Base-by-base conservation (phyloP, 2,888 invertebrate genomes). In the Rotaria socialis region DNA sequence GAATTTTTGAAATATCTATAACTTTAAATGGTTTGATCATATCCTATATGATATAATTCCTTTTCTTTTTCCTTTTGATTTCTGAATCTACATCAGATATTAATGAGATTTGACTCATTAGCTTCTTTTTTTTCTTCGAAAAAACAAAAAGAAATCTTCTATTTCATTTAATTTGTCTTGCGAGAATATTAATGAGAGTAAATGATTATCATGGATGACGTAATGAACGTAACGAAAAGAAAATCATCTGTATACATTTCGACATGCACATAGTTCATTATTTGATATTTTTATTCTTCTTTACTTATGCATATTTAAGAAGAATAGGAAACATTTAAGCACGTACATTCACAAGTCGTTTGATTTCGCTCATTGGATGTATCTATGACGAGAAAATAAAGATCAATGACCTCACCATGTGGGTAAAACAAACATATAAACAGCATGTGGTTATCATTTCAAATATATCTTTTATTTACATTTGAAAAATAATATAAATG, bases 381-480 rank as follows among this genome's bases (percentile, higher is more conserved):
- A 35, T 35, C 35, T 35, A 35, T 35, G 35, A 22, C 55, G 22
- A 55, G 55, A 55, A 55, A 55, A 55, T 8, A 67, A 67, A 67
- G 67, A 67, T 67, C 67, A 67, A 67, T 67, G 67, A 67, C 35
- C 67, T 67, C 67, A 35, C 67, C 19, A 67, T 67, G 67, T 67
- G 35, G 67, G 67, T 67, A 67, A 67, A 67, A 67, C 67, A 67
- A 67, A 67, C 35, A 67, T 67, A 35, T 67, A 67, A 41, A 67
- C 67, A 67, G 67, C 67, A 67, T 67, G 67, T 67, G 67, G 67
- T 60, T 60, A 60, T 60, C 58, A 60, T 60, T 60, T 60, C 58
- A 60, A 60, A 60, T 60, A 58, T 58, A 60, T 60, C 58, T 60
- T 60, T 60, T 60, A 60, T 60, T 60, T 60, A 60, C 58, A 60